These are phyloP conservation scores for Syngnathus floridae DNA, from an alignment of 2,113 vertebrate genomes.

Conservation along the genomic window DNA sequence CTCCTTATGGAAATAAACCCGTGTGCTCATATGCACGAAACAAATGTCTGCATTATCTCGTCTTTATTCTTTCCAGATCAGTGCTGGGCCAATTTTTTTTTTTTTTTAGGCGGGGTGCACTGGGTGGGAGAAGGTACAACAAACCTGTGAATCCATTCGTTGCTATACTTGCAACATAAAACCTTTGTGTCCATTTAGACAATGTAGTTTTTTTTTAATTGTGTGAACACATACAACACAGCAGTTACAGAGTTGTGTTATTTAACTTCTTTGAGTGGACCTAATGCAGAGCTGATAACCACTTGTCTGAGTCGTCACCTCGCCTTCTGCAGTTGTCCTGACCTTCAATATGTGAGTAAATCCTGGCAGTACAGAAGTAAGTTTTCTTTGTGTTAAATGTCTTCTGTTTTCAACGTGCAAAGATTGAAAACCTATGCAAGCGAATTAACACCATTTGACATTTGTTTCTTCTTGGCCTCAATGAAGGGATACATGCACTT, in stretches of 20 bases:
- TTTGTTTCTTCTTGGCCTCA: slow-evolving; percentile 36
- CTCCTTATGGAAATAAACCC: slow-evolving; percentile 83
- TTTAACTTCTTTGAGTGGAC: neutral
- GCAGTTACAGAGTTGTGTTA: neutral
- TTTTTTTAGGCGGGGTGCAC: too few species aligned
- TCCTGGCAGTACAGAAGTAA: slow-evolving; percentile 9
- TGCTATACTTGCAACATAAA: too few species aligned
- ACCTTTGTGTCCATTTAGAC: neutral
- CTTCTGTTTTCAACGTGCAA: neutral
- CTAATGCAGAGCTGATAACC: slow-evolving; percentile 20
- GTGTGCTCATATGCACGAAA: slow-evolving; percentile 60
- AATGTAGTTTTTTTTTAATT: slow-evolving; percentile 14
- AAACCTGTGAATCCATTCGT: too few species aligned
- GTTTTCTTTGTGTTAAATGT: slow-evolving; percentile 6
- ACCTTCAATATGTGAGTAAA: slow-evolving; percentile 1
- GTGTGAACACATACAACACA: slow-evolving; percentile 25
- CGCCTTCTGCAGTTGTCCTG: neutral
- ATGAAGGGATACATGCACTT: slow-evolving; percentile 66
- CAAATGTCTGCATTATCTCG: slow-evolving; percentile 10
- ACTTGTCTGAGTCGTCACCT: slow-evolving; percentile 50
- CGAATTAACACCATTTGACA: neutral
- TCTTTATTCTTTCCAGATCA: neutral
- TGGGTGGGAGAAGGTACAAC: too few species aligned
- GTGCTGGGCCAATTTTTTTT: neutral
- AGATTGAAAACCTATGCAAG: neutral